Evolutionary conservation across 2,888 invertebrate species (phyloP).

Genomic region (Hypselothyrea guttata): DNA sequence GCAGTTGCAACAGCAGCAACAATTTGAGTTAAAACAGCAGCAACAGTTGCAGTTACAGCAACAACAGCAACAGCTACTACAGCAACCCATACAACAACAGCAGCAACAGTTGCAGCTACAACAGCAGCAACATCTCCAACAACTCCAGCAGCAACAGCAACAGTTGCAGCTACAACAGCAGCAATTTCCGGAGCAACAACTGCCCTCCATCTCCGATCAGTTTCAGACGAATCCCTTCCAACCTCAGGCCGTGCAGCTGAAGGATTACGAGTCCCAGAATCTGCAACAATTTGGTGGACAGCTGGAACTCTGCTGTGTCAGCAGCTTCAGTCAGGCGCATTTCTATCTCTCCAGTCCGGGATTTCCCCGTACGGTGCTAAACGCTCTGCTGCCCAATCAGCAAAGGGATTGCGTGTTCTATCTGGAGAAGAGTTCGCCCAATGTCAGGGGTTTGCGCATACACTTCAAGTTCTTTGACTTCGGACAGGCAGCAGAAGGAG

Average conservation of each 20-base stretch:
- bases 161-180: constrained; percentile 17
- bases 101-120: constrained; percentile 20
- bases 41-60: constrained; percentile 18
- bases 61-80: constrained; percentile 13
- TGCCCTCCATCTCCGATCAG: constrained; percentile 60
- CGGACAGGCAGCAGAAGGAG: constrained; percentile 71
- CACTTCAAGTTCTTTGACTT: constrained; percentile 84
- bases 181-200: constrained; percentile 41
- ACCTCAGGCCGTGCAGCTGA: constrained; percentile 44
- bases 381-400: constrained; percentile 69
- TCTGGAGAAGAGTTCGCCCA: constrained; percentile 83
- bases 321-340: constrained; percentile 81
- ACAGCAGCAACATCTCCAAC: constrained; percentile 18
- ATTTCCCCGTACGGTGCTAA: constrained; percentile 83
- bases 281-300: constrained; percentile 54
- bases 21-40: too few relatives aligned
- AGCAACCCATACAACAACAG: constrained; percentile 7
- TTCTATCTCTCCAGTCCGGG: constrained; percentile 84
- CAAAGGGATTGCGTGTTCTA: constrained; percentile 83
- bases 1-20: constrained; percentile 16
- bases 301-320: constrained; percentile 81
- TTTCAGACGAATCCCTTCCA: constrained; percentile 60
- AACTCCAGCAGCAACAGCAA: constrained; percentile 13
- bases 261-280: constrained; percentile 56
- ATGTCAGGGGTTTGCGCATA: constrained; percentile 84